Base-by-base conservation (phyloP, 2,888 invertebrate species). In the Drosophila falleni region DNA sequence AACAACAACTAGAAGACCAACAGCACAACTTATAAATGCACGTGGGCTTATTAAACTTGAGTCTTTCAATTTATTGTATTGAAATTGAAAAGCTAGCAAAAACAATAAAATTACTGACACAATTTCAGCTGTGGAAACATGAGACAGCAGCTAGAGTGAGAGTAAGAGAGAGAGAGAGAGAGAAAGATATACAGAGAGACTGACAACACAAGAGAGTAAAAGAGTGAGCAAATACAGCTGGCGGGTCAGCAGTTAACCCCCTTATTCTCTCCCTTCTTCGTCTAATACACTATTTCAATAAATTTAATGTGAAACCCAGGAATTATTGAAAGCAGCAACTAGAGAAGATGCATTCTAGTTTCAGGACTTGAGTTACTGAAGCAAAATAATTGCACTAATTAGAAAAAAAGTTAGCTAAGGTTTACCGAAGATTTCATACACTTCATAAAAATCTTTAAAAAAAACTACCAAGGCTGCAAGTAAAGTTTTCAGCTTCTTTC, bases 241-340 rank as follows among this genome's bases (percentile, higher is more conserved):
- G 35, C 54, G 19, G 66, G 64, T 72, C 64, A 67, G 64, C 67
- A 68, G 51, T 62, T 62, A 55, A 15, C 5, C 33, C 31, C 10
- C 31, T 5, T 15, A 31, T 13, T 33, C 33, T 8, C 31, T 5
- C 4, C 3, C 3, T 3, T 11, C 13, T 1, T 2, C 19, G 15
- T 19, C 29, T 9, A 10, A 23, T 23, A 39, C 9, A 9, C 2
- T 1, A 41, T 29, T 58, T 51, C 74, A 55, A 65, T 67, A 71
- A 71, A 78, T 72, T 69, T 66, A 66, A 80, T 79, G 70, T 79
- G 59, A 70, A 74, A 51, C 37, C 39, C 47, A 49, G 51, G 41
- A 59, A 47, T 42, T n/a, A 29, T 4, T 33, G 53, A 54, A 58
- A 44, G 42, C 61, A 35, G 46, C 51, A 64, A 72, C 26, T 23